phyloP scores from a whole-genome alignment of 1,140 invertebrate species.

The Cheumatopsyche charites region DNA sequence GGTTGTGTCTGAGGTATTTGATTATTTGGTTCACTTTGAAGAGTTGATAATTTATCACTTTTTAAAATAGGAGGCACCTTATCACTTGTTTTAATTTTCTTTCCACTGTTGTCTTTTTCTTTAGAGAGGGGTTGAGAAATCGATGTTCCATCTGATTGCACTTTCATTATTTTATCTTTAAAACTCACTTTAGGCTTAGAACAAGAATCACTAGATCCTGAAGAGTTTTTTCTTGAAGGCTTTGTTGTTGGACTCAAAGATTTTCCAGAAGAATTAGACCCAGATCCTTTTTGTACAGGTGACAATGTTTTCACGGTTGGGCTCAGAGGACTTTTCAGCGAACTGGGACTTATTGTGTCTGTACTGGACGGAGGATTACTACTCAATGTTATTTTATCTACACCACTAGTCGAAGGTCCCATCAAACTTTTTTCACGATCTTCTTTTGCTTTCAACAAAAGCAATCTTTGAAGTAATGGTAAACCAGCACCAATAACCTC shows the following conservation, averaged over 20 bases:
- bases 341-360: conserved; percentile 60
- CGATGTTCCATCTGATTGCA: conserved; percentile 59
- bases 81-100: conserved; percentile 34
- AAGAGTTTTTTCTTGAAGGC: conserved; percentile 60
- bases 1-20: conserved; percentile 47
- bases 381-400: conserved; percentile 45
- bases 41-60: conserved; percentile 49
- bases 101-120: conserved; percentile 39
- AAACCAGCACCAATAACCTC: conserved; percentile 74
- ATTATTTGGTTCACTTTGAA: conserved; percentile 22
- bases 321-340: conserved; percentile 60
- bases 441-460: conserved; percentile 80
- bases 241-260: conserved; percentile 58
- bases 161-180: conserved; percentile 60
- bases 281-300: conserved; percentile 58
- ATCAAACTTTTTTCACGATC: conserved; percentile 65
- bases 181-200: conserved; percentile 61
- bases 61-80: conserved; percentile 40
- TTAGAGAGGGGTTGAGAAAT: conserved; percentile 54
- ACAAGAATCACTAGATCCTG: conserved; percentile 58
- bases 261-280: conserved; percentile 59
- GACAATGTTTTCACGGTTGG: conserved; percentile 60
- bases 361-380: conserved; percentile 60
- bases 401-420: conserved; percentile 36
- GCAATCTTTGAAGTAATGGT: conserved; percentile 78